Evolutionary conservation across 2,797 vertebrate species (phyloP).

Genomic region (Pipistrellus pipistrellus): DNA sequence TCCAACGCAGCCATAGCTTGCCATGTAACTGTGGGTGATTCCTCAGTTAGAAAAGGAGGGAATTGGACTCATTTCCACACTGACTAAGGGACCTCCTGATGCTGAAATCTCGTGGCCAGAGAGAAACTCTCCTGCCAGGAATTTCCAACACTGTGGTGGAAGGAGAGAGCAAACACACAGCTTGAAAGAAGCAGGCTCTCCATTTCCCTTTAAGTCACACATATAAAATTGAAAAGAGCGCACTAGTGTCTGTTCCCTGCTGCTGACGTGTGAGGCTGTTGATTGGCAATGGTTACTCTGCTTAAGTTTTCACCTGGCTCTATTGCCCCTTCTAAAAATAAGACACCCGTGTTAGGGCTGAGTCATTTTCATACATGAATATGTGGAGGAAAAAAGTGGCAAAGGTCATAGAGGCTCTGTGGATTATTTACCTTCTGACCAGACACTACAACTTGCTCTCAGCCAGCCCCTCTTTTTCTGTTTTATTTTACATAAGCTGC

Average conservation of each 20-base stretch:
- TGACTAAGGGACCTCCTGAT: neutral
- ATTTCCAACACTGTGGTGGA: neutral
- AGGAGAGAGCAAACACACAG: neutral
- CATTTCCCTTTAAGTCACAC: constrained; percentile 44
- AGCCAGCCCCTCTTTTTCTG: neutral
- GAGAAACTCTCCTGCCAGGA: neutral
- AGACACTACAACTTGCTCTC: constrained; percentile 48
- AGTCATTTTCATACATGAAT: constrained; percentile 75
- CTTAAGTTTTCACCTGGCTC: constrained; percentile 68
- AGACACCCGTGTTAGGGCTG: constrained; percentile 51
- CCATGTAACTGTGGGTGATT: neutral
- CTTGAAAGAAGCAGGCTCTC: neutral
- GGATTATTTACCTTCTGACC: constrained; percentile 63
- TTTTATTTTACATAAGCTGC: constrained; percentile 63
- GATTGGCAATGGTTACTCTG: neutral
- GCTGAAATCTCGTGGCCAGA: neutral
- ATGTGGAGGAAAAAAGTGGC: constrained; percentile 71
- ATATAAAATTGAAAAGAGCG: neutral
- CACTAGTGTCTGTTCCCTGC: neutral
- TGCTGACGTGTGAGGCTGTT: constrained; percentile 7
- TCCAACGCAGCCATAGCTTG: neutral
- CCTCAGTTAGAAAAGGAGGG: neutral
- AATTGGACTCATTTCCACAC: neutral
- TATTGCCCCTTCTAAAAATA: constrained; percentile 75
- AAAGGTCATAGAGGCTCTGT: constrained; percentile 68